A percentile compares a stretch with the other conserved stretches of the same genome.
phyloP scores from a whole-genome alignment of 2,888 invertebrate genomes.

The Notocelia uddmanniana region DNA sequence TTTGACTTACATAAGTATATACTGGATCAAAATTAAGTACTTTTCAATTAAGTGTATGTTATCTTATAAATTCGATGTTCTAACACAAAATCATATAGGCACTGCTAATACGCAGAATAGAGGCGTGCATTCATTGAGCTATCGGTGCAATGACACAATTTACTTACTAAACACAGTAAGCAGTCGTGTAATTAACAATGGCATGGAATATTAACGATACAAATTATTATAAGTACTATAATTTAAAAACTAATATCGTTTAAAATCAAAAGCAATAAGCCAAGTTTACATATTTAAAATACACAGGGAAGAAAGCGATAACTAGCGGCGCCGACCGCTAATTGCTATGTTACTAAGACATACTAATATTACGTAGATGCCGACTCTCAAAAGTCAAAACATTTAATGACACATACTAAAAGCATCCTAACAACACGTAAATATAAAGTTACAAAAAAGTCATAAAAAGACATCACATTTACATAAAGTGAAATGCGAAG shows the following conservation, averaged over 20 bases:
- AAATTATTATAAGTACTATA: conserved; percentile 51
- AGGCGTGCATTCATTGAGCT: conserved; percentile 74
- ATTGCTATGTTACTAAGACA: conserved; percentile 66
- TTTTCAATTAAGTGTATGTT: conserved; percentile 21
- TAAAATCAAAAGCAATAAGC: conserved; percentile 73
- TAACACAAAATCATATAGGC: conserved; percentile 70
- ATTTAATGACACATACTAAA: conserved; percentile 34
- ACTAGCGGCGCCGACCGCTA: conserved; percentile 71
- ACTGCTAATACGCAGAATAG: conserved; percentile 59
- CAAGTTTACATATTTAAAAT: conserved; percentile 51
- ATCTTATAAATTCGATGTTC: conserved; percentile 63
- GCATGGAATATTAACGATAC: conserved; percentile 54
- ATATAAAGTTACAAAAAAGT: conserved; percentile 14
- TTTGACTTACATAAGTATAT: not conserved
- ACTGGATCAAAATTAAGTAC: conserved; percentile 48
- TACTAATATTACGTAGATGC: conserved; percentile 18
- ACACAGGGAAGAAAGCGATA: conserved; percentile 58
- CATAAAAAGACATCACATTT: conserved; percentile 31
- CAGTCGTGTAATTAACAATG: conserved; percentile 64
- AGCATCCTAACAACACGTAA: conserved; percentile 22
- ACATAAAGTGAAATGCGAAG: conserved; percentile 36
- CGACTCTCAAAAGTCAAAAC: conserved; percentile 28
- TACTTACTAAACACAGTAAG: conserved; percentile 69
- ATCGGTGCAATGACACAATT: conserved; percentile 70
- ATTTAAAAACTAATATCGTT: conserved; percentile 55